phyloP scores from a whole-genome alignment of 2,113 vertebrate genomes.

The western clawed frog (Xenopus tropicalis) region UCB_Xtro_10.0 CM004446.2:105070501-105071000 shows the following conservation, averaged over 20 bases:
- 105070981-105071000: not conserved
- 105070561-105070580: conserved; percentile 97
- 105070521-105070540: conserved; percentile 79
- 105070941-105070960: conserved; percentile 29
- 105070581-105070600: conserved; percentile 92
- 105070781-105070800: conserved; percentile 69
- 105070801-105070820: conserved; percentile 82
- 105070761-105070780: conserved; percentile 87
- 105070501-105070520: conserved; percentile 65
- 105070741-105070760: conserved; percentile 94
- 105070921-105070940: conserved; percentile 50
- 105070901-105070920: conserved; percentile 54
- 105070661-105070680: conserved; percentile 81
- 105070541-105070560: conserved; percentile 99
- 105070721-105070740: conserved; percentile 94
- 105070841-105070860: conserved; percentile 62
- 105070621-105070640: conserved; percentile 92
- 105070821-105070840: conserved; percentile 76
- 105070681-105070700: conserved; percentile 85
- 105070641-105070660: conserved; percentile 92
- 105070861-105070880: conserved; percentile 51
- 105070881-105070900: conserved; percentile 57
- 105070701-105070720: conserved; percentile 87
- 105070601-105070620: conserved; percentile 79
- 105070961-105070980: conserved; percentile 4